Percentiles rank a stretch among this genome's conserved stretches.
These are phyloP conservation scores for Mareca strepera DNA, from an alignment of 2,797 vertebrate genomes.

Conservation along the genomic window DNA sequence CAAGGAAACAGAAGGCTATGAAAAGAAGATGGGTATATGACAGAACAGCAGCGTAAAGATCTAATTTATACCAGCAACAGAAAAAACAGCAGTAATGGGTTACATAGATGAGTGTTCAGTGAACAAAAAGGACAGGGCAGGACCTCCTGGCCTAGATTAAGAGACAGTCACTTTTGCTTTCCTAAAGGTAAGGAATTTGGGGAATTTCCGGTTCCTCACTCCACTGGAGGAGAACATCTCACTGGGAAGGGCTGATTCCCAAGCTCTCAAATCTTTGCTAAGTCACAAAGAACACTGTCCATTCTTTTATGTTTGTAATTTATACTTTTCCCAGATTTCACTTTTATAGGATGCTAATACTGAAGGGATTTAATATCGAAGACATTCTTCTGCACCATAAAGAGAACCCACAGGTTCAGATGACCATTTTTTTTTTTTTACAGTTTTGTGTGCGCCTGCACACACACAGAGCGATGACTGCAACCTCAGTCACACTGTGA, in stretches of 20 bases:
- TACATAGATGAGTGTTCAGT: not conserved
- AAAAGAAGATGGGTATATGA: not conserved
- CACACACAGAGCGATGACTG: not conserved
- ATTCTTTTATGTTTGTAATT: not conserved
- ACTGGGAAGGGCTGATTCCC: not conserved
- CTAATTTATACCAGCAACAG: not conserved
- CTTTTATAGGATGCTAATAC: not conserved
- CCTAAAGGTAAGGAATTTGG: not conserved
- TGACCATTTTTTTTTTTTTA: not conserved
- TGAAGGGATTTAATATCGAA: not conserved
- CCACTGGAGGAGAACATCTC: not conserved
- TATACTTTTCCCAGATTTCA: not conserved
- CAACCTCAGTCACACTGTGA: not conserved
- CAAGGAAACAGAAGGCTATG: not conserved
- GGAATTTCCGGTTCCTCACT: not conserved
- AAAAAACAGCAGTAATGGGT: not conserved
- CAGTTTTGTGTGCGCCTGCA: not conserved
- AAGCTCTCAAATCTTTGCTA: not conserved
- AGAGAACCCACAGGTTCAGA: not conserved
- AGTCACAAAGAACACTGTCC: not conserved
- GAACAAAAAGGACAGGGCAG: not conserved
- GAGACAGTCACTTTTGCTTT: not conserved
- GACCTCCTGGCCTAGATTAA: not conserved
- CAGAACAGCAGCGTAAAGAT: not conserved
- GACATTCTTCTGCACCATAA: not conserved